Evolutionary conservation across 2,113 vertebrate species (phyloP), one percentile per base, ranked within the genome.

Genomic region (Daubentonia madagascariensis): DNA sequence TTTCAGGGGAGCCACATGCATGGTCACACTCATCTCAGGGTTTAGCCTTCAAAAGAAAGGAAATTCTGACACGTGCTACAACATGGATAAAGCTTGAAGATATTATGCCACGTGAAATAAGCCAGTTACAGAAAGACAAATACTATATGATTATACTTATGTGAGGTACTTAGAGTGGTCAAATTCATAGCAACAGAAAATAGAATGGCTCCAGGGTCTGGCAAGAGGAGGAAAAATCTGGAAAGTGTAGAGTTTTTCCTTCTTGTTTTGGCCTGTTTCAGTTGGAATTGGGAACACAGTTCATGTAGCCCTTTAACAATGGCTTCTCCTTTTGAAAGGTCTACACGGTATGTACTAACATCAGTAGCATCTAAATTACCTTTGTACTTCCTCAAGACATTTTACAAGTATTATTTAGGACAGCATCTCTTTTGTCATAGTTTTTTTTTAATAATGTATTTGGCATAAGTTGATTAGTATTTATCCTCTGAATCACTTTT

Each of bases 241-340:
- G 25, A 63, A 25, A 63, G 25, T 28, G 11, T 30, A 28, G 61
- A 63, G 61, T 63, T 78, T 59, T 40, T 1, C 52, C 3, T 85
- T 95, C 6, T 32, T 63, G 25, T 68, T 97, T 86, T 73, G 43
- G 28, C 97, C 52, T 96, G 30, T 70, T 68, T 95, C 32, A 43
- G 16, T 45, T 95, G 57, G 1, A 86, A 65, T 76, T 76, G 72
- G 17, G 30, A 97, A 40, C 48, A 57, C 10, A 92, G 80, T 11
- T 85, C 35, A 3, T n/a, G 72, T 35, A 94, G 52, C 43, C 32
- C 54, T 97, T 83, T 87, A 89, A 43, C 22, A 96, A 22, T 81
- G n/a, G 30, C 40, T 89, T 65, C 25, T 91, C 37, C 20, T 0
- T 84, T 61, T 5, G 17, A 23, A 63, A 14, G 5, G 3, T 80